A percentile compares a stretch with the other conserved stretches of the same genome.
phyloP scores from a whole-genome alignment of 2,888 invertebrate genomes.

The Brachyptera putata region DNA sequence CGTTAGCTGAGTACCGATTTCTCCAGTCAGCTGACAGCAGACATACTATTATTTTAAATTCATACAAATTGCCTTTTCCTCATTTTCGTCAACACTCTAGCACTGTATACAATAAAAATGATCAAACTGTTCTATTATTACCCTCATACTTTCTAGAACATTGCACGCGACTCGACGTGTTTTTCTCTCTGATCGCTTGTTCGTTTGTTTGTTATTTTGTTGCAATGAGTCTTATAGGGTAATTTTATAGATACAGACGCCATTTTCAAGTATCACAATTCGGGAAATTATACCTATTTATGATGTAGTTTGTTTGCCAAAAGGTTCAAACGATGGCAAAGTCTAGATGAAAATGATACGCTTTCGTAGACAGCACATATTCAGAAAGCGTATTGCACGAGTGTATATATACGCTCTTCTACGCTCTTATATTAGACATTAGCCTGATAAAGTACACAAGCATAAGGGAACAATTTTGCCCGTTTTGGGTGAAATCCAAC shows the following conservation, averaged over 20 bases:
- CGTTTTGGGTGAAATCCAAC: slow-evolving; percentile 19
- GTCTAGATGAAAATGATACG: slow-evolving; percentile 5
- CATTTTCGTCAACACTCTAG: background rate
- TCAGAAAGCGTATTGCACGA: background rate
- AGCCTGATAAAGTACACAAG: slow-evolving; percentile 19
- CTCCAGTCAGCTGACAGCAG: too few relatives aligned
- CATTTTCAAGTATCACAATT: slow-evolving; percentile 16
- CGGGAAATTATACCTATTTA: slow-evolving; percentile 18
- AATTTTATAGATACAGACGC: slow-evolving; percentile 7
- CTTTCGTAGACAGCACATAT: slow-evolving; percentile 12
- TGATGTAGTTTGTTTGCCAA: slow-evolving; percentile 18
- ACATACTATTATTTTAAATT: too few relatives aligned
- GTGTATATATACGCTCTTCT: background rate
- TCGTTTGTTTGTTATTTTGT: background rate
- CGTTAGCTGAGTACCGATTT: too few relatives aligned
- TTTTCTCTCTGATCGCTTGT: background rate
- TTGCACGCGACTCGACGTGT: background rate
- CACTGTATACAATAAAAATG: slow-evolving; percentile 5
- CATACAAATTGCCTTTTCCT: background rate
- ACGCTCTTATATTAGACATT: slow-evolving; percentile 16
- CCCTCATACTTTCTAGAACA: slow-evolving; percentile 10
- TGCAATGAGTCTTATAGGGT: background rate
- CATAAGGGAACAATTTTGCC: slow-evolving; percentile 18
- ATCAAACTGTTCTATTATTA: slow-evolving; percentile 5
- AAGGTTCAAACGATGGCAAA: slow-evolving; percentile 3